Base-by-base conservation (phyloP, 2,888 invertebrate species). In the Plusia festucae region DNA sequence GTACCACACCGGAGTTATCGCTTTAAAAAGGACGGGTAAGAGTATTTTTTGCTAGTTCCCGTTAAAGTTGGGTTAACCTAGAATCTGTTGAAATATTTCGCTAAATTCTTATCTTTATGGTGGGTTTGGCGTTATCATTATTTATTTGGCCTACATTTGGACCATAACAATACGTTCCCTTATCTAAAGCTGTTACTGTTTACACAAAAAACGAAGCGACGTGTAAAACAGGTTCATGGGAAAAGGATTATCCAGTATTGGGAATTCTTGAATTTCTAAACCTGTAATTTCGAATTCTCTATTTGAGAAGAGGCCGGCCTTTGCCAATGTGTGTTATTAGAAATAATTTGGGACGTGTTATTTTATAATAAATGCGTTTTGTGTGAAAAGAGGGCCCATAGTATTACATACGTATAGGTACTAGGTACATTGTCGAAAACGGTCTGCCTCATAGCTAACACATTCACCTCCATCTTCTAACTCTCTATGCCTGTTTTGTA, bases 131-230 rank as follows among this genome's bases (percentile, higher is more conserved):
- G 77, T 82, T 87, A 88, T 87, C 88, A 68, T 71, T 82, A 81
- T 82, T 62, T 73, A 73, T 78, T 64, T 73, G 81, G 61, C 82
- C 87, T 77, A 85, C 78, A 79, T 87, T 82, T 73, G 61, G 72
- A 65, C 78, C 75, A 74, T 73, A 78, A 77, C 70, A 76, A 75
- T 81, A 70, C 58, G 60, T 65, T n/a, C 27, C 27, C 76, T 86
- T 87, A 86, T 87, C 84, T 79, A 53, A 34, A 32, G 55, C 60
- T 81, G 75, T 71, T 72, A 74, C 69, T 67, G 70, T 82, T 70
- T 70, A 57, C 76, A 77, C 78, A 70, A 53, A 56, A 75, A 72
- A 60, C 71, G 64, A 62, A 54, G 65, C 53, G 54, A 40, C 46
- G 66, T 67, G 53, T 65, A 40, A 68, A 69, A 74, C n/a, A 57